phyloP scores from a whole-genome alignment of 2,113 vertebrate genomes.

The Rhombomys opimus region DNA sequence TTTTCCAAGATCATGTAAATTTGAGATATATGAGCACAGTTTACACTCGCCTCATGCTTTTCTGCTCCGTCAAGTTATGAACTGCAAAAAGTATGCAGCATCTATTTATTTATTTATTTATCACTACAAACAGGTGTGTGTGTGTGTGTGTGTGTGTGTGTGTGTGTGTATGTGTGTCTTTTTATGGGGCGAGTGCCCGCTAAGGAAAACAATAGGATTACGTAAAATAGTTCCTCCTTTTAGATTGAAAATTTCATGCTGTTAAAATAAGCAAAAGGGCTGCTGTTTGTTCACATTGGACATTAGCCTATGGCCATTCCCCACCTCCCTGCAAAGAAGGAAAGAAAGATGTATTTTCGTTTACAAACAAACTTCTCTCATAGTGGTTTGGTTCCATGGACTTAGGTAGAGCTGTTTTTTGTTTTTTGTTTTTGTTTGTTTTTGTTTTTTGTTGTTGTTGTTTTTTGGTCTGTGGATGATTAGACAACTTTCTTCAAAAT shows the following conservation, averaged over 20 bases:
- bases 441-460: background rate
- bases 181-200: background rate
- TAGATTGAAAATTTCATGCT: conserved; percentile 63
- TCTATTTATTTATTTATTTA: background rate
- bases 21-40: background rate
- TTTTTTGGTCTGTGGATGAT: background rate
- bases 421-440: no score
- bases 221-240: conserved; percentile 53
- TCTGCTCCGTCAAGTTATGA: conserved; percentile 33
- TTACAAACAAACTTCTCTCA: background rate
- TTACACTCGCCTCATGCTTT: background rate
- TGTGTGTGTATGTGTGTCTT: background rate
- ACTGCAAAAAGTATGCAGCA: conserved; percentile 43
- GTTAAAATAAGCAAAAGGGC: background rate
- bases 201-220: conserved; percentile 79
- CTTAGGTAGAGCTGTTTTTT: background rate
- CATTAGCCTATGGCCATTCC: background rate
- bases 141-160: background rate
- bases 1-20: background rate
- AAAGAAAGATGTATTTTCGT: background rate
- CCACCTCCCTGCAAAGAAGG: background rate
- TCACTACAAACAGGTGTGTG: conserved; percentile 35
- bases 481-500: background rate
- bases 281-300: background rate
- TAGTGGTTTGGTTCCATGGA: background rate